Conservation (phyloP, 2,113 vertebrate species). For the Tringa solitaria region DNA sequence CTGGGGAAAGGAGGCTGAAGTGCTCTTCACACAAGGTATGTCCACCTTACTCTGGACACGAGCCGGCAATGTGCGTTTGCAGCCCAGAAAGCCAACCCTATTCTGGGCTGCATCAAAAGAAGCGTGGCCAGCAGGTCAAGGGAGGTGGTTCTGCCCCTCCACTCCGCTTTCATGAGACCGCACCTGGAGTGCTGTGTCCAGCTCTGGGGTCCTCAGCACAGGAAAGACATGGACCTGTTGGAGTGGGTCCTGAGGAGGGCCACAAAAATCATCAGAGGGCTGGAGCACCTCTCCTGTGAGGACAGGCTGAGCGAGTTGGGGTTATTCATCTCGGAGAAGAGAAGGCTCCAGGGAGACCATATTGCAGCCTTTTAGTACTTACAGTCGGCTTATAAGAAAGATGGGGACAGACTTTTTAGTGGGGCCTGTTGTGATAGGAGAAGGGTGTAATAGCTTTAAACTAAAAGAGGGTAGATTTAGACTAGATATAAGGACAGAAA, state of each 20-base stretch:
- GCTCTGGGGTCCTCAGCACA: neutral
- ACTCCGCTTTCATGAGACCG: neutral
- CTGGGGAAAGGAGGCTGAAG: neutral
- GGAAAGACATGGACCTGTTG: neutral
- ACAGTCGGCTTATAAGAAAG: neutral
- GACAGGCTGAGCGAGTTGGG: neutral
- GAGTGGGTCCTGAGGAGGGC: neutral
- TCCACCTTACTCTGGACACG: neutral
- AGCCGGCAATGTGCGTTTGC: rapidly evolving
- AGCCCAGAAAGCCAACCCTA: neutral
- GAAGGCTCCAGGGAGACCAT: neutral
- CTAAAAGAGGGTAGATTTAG: neutral
- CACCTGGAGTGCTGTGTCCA: neutral
- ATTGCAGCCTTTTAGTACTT: neutral
- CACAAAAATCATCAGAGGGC: neutral
- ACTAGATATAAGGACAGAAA: neutral
- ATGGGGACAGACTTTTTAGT: neutral
- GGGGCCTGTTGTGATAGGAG: neutral
- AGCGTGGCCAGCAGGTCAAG: neutral
- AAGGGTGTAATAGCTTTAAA: neutral
- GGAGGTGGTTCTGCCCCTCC: neutral
- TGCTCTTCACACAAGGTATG: rapidly evolving
- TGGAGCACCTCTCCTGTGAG: neutral
- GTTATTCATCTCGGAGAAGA: neutral
- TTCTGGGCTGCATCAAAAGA: neutral